phyloP scores from a whole-genome alignment of 92 coral and sea anemone genomes.

The Actinernus sp. region DNA sequence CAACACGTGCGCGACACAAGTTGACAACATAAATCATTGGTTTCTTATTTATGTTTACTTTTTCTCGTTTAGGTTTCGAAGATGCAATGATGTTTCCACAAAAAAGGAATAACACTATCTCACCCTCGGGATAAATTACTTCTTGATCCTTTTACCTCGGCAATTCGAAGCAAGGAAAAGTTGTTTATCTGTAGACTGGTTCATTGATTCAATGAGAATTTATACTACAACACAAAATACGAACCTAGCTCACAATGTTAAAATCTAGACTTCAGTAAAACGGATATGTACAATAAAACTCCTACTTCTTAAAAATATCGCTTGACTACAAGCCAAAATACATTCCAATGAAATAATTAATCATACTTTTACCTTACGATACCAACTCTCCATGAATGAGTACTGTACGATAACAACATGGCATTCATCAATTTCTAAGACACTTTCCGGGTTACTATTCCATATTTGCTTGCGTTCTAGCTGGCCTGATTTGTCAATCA shows the following conservation, averaged over 20 bases:
- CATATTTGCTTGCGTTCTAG: too few species aligned
- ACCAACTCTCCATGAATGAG: not conserved
- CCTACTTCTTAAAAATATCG: not conserved
- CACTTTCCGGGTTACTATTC: constrained; percentile 3
- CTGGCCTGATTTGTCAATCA: too few species aligned
- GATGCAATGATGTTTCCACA: not conserved
- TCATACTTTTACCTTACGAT: not conserved
- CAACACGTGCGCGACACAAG: constrained; percentile 29
- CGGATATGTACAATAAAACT: not conserved
- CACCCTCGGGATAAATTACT: constrained; percentile 5
- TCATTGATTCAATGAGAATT: constrained; percentile 87
- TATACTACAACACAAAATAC: not conserved
- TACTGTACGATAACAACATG: not conserved
- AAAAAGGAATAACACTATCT: constrained; percentile 2
- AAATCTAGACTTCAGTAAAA: not conserved
- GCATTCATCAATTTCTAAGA: too few species aligned
- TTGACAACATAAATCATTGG: constrained; percentile 13
- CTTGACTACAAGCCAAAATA: not conserved
- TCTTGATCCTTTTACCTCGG: constrained; percentile 1
- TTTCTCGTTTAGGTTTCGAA: constrained; percentile 3
- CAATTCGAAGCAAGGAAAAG: not conserved
- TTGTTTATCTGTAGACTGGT: not conserved
- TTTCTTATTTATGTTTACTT: constrained; percentile 6
- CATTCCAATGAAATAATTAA: not conserved
- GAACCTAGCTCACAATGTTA: not conserved